Conservation (phyloP, 2,113 vertebrate species). For the Abramis brama region DNA sequence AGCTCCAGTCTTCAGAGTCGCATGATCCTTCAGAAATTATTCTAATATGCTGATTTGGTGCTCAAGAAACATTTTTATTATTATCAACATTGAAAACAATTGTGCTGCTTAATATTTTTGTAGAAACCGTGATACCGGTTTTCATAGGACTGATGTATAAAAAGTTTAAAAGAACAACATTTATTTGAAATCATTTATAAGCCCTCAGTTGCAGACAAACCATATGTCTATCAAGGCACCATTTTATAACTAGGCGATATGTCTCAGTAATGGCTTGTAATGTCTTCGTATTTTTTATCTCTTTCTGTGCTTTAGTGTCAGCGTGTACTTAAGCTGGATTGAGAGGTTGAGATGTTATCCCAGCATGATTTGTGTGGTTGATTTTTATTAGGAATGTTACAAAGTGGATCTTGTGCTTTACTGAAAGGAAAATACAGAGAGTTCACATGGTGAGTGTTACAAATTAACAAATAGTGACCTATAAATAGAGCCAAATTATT, state of each 20-base stretch:
- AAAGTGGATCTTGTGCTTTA: slow-evolving; percentile 15
- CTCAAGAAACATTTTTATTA: neutral
- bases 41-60: neutral
- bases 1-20: no score
- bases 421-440: neutral
- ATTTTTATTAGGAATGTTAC: neutral
- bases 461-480: neutral
- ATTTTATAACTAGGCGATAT: neutral
- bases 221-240: neutral
- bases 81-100: neutral
- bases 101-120: neutral
- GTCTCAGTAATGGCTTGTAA: neutral
- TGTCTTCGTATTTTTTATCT: neutral
- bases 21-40: neutral
- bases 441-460: neutral
- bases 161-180: no score
- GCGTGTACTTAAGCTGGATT: neutral
- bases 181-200: neutral
- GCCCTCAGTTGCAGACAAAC: neutral
- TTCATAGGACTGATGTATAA: neutral
- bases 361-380: neutral
- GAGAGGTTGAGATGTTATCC: slow-evolving; percentile 10
- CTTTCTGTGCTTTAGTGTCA: neutral
- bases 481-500: neutral
- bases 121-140: neutral